Evolutionary conservation across 2,888 invertebrate genomes (phyloP).

Genomic region (Acronicta psi): DNA sequence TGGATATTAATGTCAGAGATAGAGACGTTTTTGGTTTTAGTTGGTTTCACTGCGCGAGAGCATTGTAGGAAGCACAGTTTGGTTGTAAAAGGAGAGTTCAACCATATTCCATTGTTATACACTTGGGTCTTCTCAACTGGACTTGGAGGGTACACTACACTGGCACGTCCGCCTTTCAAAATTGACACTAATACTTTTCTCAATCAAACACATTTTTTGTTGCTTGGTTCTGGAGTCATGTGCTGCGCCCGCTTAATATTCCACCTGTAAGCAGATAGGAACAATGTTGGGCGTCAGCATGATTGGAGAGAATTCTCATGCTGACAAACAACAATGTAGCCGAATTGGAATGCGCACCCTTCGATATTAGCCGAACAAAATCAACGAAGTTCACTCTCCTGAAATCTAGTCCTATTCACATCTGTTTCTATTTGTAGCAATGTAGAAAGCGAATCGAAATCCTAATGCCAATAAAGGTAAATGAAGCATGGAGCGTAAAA

Average conservation of each 20-base stretch:
- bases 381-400: constrained; percentile 9
- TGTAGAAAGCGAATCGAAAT: constrained; percentile 27
- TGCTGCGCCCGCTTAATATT: constrained; percentile 64
- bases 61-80: constrained; percentile 84
- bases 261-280: constrained; percentile 75
- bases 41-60: constrained; percentile 74
- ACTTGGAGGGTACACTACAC: constrained; percentile 71
- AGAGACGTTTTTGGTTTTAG: constrained; percentile 55
- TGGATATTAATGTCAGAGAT: constrained; percentile 47
- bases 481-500: constrained; percentile 35
- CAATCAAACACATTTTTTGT: constrained; percentile 86
- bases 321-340: constrained; percentile 67
- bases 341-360: constrained; percentile 77
- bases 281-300: constrained; percentile 68
- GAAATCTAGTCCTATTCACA: constrained; percentile 27
- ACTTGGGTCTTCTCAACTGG: constrained; percentile 83
- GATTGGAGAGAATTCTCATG: constrained; percentile 56
- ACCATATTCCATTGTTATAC: constrained; percentile 88
- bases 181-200: constrained; percentile 71
- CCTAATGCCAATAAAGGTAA: constrained; percentile 41
- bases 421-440: constrained; percentile 36
- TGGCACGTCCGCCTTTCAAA: constrained; percentile 82
- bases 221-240: constrained; percentile 75
- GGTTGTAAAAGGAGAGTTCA: constrained; percentile 72
- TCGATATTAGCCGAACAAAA: constrained; percentile 26